A percentile compares a stretch with the other conserved stretches of the same genome.
Evolutionary conservation across 2,888 invertebrate genomes (phyloP).

Genomic region (Mythimna pallens): DNA sequence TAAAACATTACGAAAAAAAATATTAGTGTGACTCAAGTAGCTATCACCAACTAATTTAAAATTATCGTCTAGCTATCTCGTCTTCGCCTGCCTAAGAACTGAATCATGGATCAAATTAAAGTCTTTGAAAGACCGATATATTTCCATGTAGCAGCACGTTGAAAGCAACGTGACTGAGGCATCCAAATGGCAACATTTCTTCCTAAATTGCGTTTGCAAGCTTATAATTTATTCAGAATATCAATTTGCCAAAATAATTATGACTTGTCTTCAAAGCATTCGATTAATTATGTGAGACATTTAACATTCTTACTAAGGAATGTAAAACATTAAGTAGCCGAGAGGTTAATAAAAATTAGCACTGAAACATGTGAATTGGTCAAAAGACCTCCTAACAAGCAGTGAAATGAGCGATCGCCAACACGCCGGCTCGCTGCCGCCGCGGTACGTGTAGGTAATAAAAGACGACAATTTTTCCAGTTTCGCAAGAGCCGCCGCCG

Average conservation of each 20-base stretch:
- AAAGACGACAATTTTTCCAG: slow-evolving; percentile 81
- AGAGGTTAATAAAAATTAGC: slow-evolving; percentile 33
- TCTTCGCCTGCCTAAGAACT: slow-evolving; percentile 44
- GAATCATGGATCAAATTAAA: slow-evolving; percentile 45
- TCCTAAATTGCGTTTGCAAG: slow-evolving; percentile 42
- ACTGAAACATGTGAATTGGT: slow-evolving; percentile 57
- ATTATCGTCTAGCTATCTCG: slow-evolving; percentile 38
- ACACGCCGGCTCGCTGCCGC: slow-evolving; percentile 66
- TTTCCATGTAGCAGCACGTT: slow-evolving; percentile 37
- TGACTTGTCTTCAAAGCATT: slow-evolving; percentile 23
- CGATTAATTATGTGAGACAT: slow-evolving; percentile 22
- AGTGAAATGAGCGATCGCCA: slow-evolving; percentile 71
- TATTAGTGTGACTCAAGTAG: slow-evolving; percentile 65
- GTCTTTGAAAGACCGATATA: slow-evolving; percentile 29
- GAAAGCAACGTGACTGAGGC: slow-evolving; percentile 37
- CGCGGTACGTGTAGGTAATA: slow-evolving; percentile 73
- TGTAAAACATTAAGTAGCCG: slow-evolving; percentile 22
- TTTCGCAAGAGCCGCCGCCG: slow-evolving; percentile 80
- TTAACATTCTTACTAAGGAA: slow-evolving; percentile 34
- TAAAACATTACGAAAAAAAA: slow-evolving; percentile 68
- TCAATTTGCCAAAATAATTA: slow-evolving; percentile 50
- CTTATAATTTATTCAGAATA: slow-evolving; percentile 48
- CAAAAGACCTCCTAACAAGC: slow-evolving; percentile 66
- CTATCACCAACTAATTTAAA: slow-evolving; percentile 58
- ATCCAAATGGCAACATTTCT: slow-evolving; percentile 36